Base-by-base conservation (phyloP, 2,797 vertebrate genomes). In the Sphaeramia orbicularis region DNA sequence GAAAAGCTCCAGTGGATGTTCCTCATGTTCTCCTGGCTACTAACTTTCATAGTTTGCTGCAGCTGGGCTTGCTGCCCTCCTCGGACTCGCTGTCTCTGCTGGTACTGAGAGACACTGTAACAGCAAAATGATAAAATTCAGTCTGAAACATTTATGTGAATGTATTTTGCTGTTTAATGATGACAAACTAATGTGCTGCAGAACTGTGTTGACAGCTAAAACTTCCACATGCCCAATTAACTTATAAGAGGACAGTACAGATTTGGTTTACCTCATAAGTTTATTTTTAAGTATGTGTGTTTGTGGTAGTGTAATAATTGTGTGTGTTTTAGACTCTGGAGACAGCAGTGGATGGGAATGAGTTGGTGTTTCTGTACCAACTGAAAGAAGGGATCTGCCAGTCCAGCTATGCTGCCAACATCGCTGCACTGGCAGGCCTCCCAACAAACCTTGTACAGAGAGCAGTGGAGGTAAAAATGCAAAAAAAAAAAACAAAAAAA, bases 281-380 rank as follows among this genome's bases (percentile, higher is more conserved):
- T 51, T 58, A 32, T 54, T 65, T 57, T 55, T 66, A 12, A 36
- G 27, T 38, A 55, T 61, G n/a, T 62, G 21, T 65, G 37, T 53
- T 15, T 58, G 40, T 52, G 36, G 40, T 57, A 61, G 53, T 13
- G 16, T 56, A 43, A 24, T 80, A 40, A 70, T 47, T 67, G 56
- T 78, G 14, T 65, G 30, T 83, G 50, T 78, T 42, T 77, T 75
- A 96, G 96, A 97, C 94, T 37, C 92, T 99, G 75, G 97, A 98
- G 90, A 98, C 96, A n/a, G 95, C 96, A 48, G 91, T 97, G 79
- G 97, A 99, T 41, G 95, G 95, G 21, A 93, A 96, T 4, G 96
- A 99, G 67, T 80, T 99, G 84, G 93, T 98, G 77, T 99, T 98
- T 89, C 95, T 99, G 77, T 98, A 98, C 79, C 96, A 97, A 86